phyloP scores from a whole-genome alignment of 2,797 vertebrate genomes.

The Hyperoplus immaculatus region DNA sequence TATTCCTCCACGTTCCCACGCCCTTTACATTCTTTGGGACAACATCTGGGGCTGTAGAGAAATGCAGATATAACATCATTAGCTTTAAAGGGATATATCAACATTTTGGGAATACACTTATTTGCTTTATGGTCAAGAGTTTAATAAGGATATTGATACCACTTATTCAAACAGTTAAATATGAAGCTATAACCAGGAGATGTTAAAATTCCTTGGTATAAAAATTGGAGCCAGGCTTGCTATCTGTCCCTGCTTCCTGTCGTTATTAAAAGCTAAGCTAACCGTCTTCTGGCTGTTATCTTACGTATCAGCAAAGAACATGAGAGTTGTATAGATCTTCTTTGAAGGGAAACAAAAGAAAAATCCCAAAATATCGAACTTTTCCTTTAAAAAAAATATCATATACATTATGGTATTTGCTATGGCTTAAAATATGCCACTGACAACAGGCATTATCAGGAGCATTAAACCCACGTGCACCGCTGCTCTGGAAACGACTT shows the following conservation, averaged over 20 bases:
- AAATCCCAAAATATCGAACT: neutral
- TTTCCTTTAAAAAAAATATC: neutral
- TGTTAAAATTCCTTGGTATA: neutral
- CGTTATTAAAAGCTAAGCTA: neutral
- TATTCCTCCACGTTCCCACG: conserved; percentile 94
- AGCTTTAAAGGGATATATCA: neutral
- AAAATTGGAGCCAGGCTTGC: neutral
- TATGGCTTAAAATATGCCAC: neutral
- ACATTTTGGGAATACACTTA: neutral
- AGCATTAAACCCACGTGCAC: conserved; percentile 89
- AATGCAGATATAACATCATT: neutral
- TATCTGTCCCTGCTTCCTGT: neutral
- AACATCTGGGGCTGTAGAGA: conserved; percentile 91
- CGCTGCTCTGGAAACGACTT: conserved; percentile 91
- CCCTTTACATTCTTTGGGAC: conserved; percentile 93
- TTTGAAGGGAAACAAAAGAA: neutral
- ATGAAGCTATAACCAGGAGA: neutral
- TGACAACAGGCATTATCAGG: neutral
- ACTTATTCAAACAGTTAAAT: neutral
- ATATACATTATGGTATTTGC: neutral
- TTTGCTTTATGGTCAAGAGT: neutral
- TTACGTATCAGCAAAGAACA: neutral
- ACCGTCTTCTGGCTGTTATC: neutral
- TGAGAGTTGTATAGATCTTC: neutral
- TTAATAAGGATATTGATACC: neutral